Percentiles rank a stretch among this genome's conserved stretches.
Conservation (phyloP, 2,797 vertebrate genomes). For the Amazonetta brasiliensis region DNA sequence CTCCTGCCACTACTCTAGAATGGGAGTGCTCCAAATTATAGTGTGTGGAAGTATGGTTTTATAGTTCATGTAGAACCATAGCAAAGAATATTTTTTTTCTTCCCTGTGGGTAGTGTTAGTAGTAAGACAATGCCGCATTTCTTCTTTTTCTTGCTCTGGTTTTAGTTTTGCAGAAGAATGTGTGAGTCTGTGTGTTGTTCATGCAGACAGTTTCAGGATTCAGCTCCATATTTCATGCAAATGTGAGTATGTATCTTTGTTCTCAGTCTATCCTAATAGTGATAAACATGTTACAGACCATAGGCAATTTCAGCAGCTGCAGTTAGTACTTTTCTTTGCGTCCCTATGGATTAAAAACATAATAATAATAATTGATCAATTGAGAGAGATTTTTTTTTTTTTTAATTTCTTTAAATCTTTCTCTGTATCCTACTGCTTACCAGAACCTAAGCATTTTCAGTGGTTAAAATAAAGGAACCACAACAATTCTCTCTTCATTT, state of each 20-base stretch:
- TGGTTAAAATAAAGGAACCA: not conserved
- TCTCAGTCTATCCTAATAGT: not conserved
- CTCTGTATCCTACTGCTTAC: accelerated
- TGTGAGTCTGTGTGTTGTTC: not conserved
- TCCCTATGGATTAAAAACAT: not conserved
- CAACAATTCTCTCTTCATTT: not conserved
- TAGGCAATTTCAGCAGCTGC: not conserved
- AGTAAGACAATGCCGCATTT: not conserved
- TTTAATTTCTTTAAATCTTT: not conserved
- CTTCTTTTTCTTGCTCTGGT: not conserved
- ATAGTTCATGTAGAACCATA: accelerated
- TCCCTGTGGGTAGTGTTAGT: not conserved
- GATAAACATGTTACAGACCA: not conserved
- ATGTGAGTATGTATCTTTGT: not conserved
- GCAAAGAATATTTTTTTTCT: not conserved
- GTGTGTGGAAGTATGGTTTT: accelerated
- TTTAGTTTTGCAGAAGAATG: not conserved
- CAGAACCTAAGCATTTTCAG: not conserved
- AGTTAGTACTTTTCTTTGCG: not conserved
- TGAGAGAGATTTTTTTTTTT: not conserved
- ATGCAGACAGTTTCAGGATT: not conserved
- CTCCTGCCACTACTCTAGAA: not conserved
- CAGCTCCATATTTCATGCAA: not conserved
- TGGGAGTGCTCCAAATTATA: accelerated
- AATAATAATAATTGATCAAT: not conserved